Conservation (phyloP, 2,888 invertebrate genomes). For the Helleia helle region DNA sequence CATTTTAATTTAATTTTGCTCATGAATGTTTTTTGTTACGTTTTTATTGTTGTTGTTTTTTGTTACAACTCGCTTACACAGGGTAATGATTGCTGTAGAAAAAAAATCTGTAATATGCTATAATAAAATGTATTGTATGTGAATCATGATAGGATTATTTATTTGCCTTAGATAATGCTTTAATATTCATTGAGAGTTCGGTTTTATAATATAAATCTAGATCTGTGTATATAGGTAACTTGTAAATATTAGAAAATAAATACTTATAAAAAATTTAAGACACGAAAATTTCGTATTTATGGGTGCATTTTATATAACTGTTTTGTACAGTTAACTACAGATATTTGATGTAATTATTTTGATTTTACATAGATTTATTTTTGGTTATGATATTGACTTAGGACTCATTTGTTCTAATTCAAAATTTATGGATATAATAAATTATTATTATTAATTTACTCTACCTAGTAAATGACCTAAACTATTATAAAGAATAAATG, state of each 20-base stretch:
- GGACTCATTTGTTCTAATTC: too few species aligned
- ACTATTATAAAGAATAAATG: too few species aligned
- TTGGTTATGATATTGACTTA: too few species aligned
- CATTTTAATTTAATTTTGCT: background rate
- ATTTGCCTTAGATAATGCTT: conserved; percentile 69
- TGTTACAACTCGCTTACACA: conserved; percentile 6
- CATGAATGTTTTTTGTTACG: background rate
- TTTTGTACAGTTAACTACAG: background rate
- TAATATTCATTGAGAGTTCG: conserved; percentile 58
- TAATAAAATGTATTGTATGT: background rate
- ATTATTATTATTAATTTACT: too few species aligned
- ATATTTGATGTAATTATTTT: too few species aligned
- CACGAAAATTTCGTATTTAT: conserved; percentile 8
- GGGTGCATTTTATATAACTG: conserved; percentile 1
- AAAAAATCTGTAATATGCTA: background rate
- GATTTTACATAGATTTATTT: too few species aligned
- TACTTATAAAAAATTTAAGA: conserved; percentile 4
- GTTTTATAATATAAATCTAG: conserved; percentile 41
- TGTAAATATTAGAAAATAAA: conserved; percentile 56
- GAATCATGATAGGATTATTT: conserved; percentile 48
- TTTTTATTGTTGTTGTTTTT: background rate
- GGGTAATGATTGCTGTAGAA: background rate
- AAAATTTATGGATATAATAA: too few species aligned
- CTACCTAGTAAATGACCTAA: too few species aligned
- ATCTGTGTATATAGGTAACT: conserved; percentile 66